These are phyloP conservation scores for Lasioglossum marginatum DNA, from an alignment of 2,888 invertebrate species.

Conservation along the genomic window DNA sequence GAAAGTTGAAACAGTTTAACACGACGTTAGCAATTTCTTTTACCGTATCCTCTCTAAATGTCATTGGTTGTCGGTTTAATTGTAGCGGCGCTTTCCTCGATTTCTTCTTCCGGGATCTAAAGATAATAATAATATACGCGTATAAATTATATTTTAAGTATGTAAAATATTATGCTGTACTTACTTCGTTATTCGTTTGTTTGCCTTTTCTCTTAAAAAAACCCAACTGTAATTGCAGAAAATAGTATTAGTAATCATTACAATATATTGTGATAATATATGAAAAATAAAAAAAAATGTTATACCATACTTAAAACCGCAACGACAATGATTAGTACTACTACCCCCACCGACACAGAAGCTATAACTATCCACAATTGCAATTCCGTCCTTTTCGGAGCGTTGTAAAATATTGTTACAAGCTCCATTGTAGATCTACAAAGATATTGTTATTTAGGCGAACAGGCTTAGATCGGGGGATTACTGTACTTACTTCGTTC, in stretches of 20 bases:
- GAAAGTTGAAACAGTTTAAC: background rate
- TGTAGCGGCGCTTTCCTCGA: background rate
- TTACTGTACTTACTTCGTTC: slow-evolving; percentile 31
- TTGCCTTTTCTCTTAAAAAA: slow-evolving; percentile 72
- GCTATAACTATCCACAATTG: slow-evolving; percentile 73
- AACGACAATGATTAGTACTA: slow-evolving; percentile 63
- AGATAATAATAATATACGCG: background rate
- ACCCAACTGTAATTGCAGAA: slow-evolving; percentile 64
- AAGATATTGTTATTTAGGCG: background rate
- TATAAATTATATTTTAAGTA: background rate
- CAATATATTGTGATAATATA: background rate
- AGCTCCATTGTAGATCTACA: slow-evolving; percentile 59
- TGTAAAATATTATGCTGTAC: background rate
- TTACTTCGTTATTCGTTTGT: slow-evolving; percentile 46
- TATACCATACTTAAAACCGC: slow-evolving; percentile 64
- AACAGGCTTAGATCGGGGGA: too few species aligned
- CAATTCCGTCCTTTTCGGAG: slow-evolving; percentile 50
- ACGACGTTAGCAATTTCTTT: background rate
- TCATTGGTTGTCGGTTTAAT: background rate
- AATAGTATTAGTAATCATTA: slow-evolving; percentile 24
- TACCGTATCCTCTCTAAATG: background rate
- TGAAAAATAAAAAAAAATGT: background rate
- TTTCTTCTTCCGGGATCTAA: slow-evolving; percentile 1
- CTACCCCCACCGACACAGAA: slow-evolving; percentile 71
- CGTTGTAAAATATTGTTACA: slow-evolving; percentile 69